These are phyloP conservation scores for Poecilus cupreus DNA, from an alignment of 2,888 invertebrate species.

Conservation along the genomic window DNA sequence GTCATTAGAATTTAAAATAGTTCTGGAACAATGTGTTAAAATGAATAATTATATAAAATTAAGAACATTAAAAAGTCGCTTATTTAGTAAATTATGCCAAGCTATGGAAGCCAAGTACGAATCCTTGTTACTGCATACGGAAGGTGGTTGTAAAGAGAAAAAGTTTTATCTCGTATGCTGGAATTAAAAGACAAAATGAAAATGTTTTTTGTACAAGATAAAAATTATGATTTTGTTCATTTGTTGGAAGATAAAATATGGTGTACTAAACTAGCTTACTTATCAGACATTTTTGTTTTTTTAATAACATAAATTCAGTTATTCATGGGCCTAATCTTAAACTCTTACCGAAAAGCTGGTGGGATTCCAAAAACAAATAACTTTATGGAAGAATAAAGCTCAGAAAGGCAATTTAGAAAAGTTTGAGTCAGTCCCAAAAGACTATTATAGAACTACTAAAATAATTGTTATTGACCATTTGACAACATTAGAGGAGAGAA, in stretches of 20 bases:
- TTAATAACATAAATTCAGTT: slow-evolving; percentile 60
- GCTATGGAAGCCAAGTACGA: too few relatives aligned
- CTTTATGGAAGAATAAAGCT: slow-evolving; percentile 60
- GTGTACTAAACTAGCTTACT: slow-evolving; percentile 54
- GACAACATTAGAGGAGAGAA: slow-evolving; percentile 47
- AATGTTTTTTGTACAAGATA: slow-evolving; percentile 60
- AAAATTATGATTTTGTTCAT: slow-evolving; percentile 61
- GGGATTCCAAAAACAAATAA: slow-evolving; percentile 61
- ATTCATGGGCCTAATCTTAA: slow-evolving; percentile 60
- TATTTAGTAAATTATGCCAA: too few relatives aligned
- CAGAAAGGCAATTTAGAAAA: slow-evolving; percentile 59
- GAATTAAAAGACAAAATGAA: slow-evolving; percentile 62
- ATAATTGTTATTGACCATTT: slow-evolving; percentile 60
- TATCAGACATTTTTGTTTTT: slow-evolving; percentile 60
- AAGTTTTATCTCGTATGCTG: too few relatives aligned
- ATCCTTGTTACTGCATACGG: too few relatives aligned
- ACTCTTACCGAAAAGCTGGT: slow-evolving; percentile 60
- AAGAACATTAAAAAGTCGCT: too few relatives aligned
- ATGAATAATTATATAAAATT: too few relatives aligned
- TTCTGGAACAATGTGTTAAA: too few relatives aligned
- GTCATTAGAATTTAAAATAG: too few relatives aligned
- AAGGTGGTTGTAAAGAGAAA: too few relatives aligned
- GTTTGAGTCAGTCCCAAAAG: slow-evolving; percentile 60
- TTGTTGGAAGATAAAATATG: slow-evolving; percentile 55
- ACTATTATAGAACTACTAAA: slow-evolving; percentile 59